Evolutionary conservation across 2,888 invertebrate species (phyloP), one percentile per base, ranked within the genome.

Genomic region (Linnaemya tessellans): DNA sequence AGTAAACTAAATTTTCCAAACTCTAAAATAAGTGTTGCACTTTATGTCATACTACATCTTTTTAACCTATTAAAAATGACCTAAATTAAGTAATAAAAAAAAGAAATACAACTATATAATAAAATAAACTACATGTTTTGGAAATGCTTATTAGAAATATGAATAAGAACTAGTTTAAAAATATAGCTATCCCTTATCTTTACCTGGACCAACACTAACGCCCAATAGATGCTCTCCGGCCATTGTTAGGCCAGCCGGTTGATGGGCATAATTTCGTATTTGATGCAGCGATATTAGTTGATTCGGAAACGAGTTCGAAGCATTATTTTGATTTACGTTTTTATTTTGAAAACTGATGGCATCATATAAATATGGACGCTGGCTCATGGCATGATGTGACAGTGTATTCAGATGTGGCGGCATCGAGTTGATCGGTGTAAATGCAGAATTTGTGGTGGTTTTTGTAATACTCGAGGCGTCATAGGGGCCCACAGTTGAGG

Each of bases 251-350:
- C 96, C 94, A 51, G 95, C 94, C 84, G 98, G 98, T 91, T 98
- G 98, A 92, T 97, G 97, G 87, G 97, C 97, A 93, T 98, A 98
- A 93, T 98, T 98, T 93, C 98, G 95, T 91, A 98, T 98, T 94
- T 98, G 98, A 93, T 98, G 98, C 88, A 98, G 94, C 89, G 98
- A 97, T 93, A 98, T 98, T 93, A 98, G 94, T 93, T 98, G 98
- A 92, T 98, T 98, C 84, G 98, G 98, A 93, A 98, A 98, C 84
- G 95, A 93, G 80, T 95, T 95, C 30, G 85, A 82, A 74, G 90
- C 91, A 10, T 95, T 94, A 89, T 94, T 95, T 92, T 95, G 96
- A 88, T 92, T 92, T 85, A 94, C 94, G 90, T 95, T 93, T 90
- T 95, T 95, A 91, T 96, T 96, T 91, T 97, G 97, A 94, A 98